phyloP scores from a whole-genome alignment of 2,888 invertebrate genomes.

The Lasioglossum zephyrum region DNA sequence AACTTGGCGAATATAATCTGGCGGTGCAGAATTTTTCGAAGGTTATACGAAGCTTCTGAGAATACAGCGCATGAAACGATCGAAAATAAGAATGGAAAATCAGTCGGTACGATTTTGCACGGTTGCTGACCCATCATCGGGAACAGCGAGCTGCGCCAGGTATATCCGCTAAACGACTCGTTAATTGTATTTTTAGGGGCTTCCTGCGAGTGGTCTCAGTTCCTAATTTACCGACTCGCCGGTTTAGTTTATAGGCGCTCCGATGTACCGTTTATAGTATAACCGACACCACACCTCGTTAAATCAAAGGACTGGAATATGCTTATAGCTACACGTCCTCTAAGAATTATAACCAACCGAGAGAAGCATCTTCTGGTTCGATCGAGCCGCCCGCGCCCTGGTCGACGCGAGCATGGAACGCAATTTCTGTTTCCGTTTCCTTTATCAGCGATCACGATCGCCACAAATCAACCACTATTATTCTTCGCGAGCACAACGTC shows the following conservation, averaged over 20 bases:
- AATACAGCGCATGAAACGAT: neutral
- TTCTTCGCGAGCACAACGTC: neutral
- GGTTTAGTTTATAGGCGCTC: constrained; percentile 80
- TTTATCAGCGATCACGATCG: constrained; percentile 13
- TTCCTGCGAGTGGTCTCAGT: constrained; percentile 75
- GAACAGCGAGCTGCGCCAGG: constrained; percentile 69
- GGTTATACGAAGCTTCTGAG: neutral
- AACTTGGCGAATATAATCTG: neutral
- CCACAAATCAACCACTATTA: neutral
- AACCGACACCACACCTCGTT: constrained; percentile 82
- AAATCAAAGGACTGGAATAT: constrained; percentile 78
- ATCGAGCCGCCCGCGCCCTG: constrained; percentile 35
- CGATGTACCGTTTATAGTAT: constrained; percentile 80
- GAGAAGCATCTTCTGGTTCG: constrained; percentile 51
- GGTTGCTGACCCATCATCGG: constrained; percentile 50
- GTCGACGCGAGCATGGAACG: constrained; percentile 1
- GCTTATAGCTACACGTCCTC: constrained; percentile 70
- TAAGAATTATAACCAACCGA: constrained; percentile 76
- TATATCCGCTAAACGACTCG: constrained; percentile 78
- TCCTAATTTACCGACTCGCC: constrained; percentile 81
- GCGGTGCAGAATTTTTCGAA: neutral
- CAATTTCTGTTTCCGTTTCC: constrained; percentile 33
- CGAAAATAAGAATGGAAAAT: constrained; percentile 16
- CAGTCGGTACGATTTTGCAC: constrained; percentile 44
- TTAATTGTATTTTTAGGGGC: constrained; percentile 82